These are phyloP conservation scores for Platichthys stellatus DNA, from an alignment of 2,113 vertebrate species.

Conservation along the genomic window DNA sequence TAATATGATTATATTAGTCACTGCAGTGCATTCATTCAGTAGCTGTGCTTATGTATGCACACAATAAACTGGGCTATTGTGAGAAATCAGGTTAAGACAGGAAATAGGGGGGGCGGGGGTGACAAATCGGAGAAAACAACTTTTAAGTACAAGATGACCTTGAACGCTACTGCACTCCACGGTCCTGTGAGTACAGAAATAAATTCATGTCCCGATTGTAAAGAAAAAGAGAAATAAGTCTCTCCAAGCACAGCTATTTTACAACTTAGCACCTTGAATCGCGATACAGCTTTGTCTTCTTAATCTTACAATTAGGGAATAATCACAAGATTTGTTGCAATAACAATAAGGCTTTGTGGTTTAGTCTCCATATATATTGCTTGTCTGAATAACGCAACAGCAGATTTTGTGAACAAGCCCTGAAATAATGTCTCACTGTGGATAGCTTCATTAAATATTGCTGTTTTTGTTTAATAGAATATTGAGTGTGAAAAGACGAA, in stretches of 20 bases:
- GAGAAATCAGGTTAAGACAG: neutral
- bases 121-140: neutral
- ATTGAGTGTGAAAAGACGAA: conserved; percentile 63
- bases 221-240: neutral
- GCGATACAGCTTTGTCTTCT: conserved; percentile 1
- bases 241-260: neutral
- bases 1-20: neutral
- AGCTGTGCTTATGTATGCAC: neutral
- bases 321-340: neutral
- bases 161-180: neutral
- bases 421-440: conserved; percentile 31
- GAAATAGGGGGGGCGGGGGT: neutral
- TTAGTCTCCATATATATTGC: conserved; percentile 8
- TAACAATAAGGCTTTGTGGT: conserved; percentile 1
- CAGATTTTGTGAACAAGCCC: conserved; percentile 26
- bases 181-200: conserved; percentile 3
- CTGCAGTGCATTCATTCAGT: neutral
- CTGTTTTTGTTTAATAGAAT: conserved; percentile 44
- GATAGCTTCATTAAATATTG: conserved; percentile 47
- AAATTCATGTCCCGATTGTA: neutral
- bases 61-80: neutral
- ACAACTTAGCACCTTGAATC: neutral
- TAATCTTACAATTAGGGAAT: neutral
- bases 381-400: conserved; percentile 38
- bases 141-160: conserved; percentile 3